Percentiles rank a stretch among this genome's conserved stretches.
Conservation (phyloP, 2,888 invertebrate species). For the Drosophila imparisetae region DNA sequence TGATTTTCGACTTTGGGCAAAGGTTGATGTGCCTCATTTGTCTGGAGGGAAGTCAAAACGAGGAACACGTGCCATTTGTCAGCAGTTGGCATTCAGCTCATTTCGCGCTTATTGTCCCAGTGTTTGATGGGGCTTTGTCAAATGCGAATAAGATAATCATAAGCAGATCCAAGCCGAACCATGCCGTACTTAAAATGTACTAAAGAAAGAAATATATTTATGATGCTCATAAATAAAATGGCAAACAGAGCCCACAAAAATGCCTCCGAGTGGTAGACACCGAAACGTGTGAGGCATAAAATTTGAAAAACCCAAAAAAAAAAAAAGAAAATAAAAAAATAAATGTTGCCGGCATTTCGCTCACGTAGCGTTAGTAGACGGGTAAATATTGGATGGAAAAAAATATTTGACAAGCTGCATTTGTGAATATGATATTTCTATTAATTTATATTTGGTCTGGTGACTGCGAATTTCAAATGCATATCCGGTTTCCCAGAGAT, state of each 20-base stretch:
- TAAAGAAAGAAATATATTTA: slow-evolving; percentile 64
- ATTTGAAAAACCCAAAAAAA: slow-evolving; percentile 42
- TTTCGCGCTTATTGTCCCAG: slow-evolving; percentile 27
- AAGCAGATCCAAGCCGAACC: slow-evolving; percentile 31
- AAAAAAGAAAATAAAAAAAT: slow-evolving; percentile 19
- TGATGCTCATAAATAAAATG: slow-evolving; percentile 76
- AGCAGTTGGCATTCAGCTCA: slow-evolving; percentile 33
- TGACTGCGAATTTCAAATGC: slow-evolving; percentile 37
- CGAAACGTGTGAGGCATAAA: slow-evolving; percentile 75
- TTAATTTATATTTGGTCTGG: slow-evolving; percentile 67
- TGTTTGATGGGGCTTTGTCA: slow-evolving; percentile 50
- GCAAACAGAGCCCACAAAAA: slow-evolving; percentile 58
- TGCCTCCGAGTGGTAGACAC: slow-evolving; percentile 23
- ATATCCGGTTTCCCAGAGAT: slow-evolving; percentile 64
- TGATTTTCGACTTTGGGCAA: slow-evolving; percentile 6
- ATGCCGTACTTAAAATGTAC: slow-evolving; percentile 56
- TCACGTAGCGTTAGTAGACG: slow-evolving; percentile 62
- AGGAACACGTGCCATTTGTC: slow-evolving; percentile 71
- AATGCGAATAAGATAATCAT: slow-evolving; percentile 64
- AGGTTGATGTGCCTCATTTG: slow-evolving; percentile 43
- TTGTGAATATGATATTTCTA: slow-evolving; percentile 74
- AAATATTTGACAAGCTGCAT: slow-evolving; percentile 39
- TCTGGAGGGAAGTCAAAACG: slow-evolving; percentile 29
- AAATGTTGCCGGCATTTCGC: slow-evolving; percentile 40
- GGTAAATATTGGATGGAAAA: slow-evolving; percentile 21